phyloP scores from a whole-genome alignment of 2,888 invertebrate species.

The Altica lythri region DNA sequence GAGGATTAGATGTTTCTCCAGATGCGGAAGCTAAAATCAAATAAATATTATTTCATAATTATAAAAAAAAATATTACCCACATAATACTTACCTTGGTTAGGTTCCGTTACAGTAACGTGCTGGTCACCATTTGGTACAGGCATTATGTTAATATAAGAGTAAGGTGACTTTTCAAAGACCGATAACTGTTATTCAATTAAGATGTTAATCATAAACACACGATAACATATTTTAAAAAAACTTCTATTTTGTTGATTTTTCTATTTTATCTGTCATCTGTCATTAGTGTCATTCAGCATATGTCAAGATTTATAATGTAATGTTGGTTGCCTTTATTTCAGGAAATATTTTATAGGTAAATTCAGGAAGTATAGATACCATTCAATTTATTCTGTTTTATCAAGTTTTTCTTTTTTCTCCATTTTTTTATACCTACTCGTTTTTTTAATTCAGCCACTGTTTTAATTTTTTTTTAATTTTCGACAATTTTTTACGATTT shows the following conservation, averaged over 20 bases:
- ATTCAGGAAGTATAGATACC: too few relatives aligned
- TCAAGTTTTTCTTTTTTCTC: not conserved
- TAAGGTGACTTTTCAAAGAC: too few relatives aligned
- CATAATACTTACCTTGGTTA: slow-evolving; percentile 1
- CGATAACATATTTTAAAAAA: not conserved
- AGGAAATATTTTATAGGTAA: too few relatives aligned
- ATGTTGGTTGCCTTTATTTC: too few relatives aligned
- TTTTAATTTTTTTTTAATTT: too few relatives aligned
- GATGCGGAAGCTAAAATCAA: slow-evolving; percentile 21
- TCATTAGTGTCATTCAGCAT: too few relatives aligned
- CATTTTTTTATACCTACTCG: too few relatives aligned
- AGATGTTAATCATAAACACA: not conserved
- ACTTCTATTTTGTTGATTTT: not conserved
- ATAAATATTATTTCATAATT: not conserved
- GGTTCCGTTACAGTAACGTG: slow-evolving; percentile 1
- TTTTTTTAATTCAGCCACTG: too few relatives aligned
- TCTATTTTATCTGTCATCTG: not conserved
- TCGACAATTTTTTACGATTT: too few relatives aligned
- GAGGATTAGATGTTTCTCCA: slow-evolving; percentile 16
- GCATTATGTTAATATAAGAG: slow-evolving; percentile 20
- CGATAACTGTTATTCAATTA: too few relatives aligned
- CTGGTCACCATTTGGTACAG: slow-evolving; percentile 24
- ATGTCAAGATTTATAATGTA: too few relatives aligned
- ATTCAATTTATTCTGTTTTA: not conserved
- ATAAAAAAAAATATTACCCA: not conserved